These are phyloP conservation scores for Ageneiosus marmoratus DNA, from an alignment of 2,113 vertebrate species.

Conservation along the genomic window DNA sequence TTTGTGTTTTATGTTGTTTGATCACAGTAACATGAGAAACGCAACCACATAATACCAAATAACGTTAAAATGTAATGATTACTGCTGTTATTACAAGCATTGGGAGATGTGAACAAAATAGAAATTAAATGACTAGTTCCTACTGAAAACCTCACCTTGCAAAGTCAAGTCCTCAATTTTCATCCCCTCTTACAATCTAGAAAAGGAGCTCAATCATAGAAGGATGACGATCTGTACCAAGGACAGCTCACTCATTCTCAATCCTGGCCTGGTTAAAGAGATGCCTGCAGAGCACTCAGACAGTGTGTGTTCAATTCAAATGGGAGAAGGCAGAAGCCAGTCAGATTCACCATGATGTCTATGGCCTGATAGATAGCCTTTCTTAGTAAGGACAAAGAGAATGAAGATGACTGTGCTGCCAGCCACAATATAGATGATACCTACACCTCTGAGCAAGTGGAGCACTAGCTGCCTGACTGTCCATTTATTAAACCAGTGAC, in stretches of 20 bases:
- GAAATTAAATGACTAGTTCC: conserved; percentile 45
- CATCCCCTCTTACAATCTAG: conserved; percentile 67
- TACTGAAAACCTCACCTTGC: conserved; percentile 49
- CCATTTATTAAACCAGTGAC: conserved; percentile 71
- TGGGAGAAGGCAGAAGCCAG: conserved; percentile 75
- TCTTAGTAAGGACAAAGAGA: conserved; percentile 79
- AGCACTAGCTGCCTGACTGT: conserved; percentile 76
- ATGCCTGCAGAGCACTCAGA: conserved; percentile 62
- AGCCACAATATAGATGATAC: conserved; percentile 79
- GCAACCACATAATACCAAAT: conserved; percentile 6
- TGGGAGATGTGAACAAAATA: conserved; percentile 42
- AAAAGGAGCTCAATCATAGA: conserved; percentile 77
- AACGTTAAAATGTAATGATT: conserved; percentile 17
- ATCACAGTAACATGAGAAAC: conserved; percentile 5
- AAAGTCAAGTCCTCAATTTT: conserved; percentile 78
- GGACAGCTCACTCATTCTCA: conserved; percentile 82
- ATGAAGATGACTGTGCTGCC: conserved; percentile 91
- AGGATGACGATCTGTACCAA: conserved; percentile 77
- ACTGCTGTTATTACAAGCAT: conserved; percentile 34
- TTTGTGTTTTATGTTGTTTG: conserved; percentile 1
- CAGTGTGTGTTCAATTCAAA: conserved; percentile 77
- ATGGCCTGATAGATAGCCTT: conserved; percentile 76
- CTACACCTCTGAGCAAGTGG: conserved; percentile 75
- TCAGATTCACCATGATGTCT: conserved; percentile 74
- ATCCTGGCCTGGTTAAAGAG: conserved; percentile 74